Conservation (phyloP, 2,797 vertebrate genomes). For the Myotis pilosus region DNA sequence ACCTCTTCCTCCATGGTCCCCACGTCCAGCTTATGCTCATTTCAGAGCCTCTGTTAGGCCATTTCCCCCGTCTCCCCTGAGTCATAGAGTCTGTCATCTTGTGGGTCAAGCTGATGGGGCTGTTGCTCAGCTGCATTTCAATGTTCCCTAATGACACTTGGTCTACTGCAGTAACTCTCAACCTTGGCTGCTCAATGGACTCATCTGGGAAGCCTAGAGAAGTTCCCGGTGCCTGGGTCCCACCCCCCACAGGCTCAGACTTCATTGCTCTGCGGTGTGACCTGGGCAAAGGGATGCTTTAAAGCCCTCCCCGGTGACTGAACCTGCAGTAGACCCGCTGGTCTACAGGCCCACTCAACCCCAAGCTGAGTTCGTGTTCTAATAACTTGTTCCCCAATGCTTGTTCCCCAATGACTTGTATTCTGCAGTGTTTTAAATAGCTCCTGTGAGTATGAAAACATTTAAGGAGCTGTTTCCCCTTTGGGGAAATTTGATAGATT, state of each 20-base stretch:
- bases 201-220: not conserved
- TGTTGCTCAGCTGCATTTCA: not conserved
- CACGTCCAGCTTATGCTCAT: not conserved
- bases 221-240: not conserved
- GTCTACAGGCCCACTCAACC: not conserved
- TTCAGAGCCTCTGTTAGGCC: not conserved
- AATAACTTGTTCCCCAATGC: too few species aligned
- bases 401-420: not conserved
- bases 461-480: not conserved
- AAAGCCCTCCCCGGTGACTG: not conserved
- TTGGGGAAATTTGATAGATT: constrained; percentile 25
- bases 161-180: not conserved
- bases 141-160: not conserved
- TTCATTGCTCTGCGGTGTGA: not conserved
- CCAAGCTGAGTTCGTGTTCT: not conserved
- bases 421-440: constrained; percentile 33
- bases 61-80: not conserved
- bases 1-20: not conserved
- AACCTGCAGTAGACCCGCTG: not conserved
- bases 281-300: not conserved
- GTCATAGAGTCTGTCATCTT: not conserved
- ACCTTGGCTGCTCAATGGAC: not conserved
- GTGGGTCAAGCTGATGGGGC: not conserved
- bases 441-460: not conserved
- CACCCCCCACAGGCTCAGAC: not conserved